Base-by-base conservation (phyloP, 2,888 invertebrate genomes). In the Ischnus inquisitorius region DNA sequence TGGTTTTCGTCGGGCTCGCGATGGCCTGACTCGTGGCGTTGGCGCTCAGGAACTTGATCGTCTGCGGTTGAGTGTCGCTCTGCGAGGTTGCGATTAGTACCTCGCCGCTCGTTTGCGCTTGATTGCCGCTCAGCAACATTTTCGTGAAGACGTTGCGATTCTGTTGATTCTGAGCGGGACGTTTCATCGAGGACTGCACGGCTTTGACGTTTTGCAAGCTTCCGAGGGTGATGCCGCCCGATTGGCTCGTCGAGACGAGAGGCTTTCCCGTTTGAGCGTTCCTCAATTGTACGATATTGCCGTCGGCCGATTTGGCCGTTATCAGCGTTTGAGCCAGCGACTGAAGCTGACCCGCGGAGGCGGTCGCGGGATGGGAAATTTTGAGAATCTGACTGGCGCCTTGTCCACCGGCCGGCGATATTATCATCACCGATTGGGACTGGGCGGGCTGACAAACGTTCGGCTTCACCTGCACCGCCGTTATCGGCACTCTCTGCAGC, bases 1-100 rank as follows among this genome's bases (percentile, higher is more conserved):
- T 95, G 0, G 96, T 95, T 92, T 96, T 96, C 5, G 95, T 93
- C 1, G 94, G 93, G 75, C 92, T 93, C 46, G 93, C 90, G 25
- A 94, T 86, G 48, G 88, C 88, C 62, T 89, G 90, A 84, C 79
- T 90, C 3, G 92, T 86, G 2, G 89, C 79, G 67, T 85, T 90
- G 69, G 90, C 91, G 69, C 91, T 93, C 78, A 93, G 82, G 83
- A 94, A 91, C 86, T 94, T 93, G 14, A 93, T 90, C 10, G 92
- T 90, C 77, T 91, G 92, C 3, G 90, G 88, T 65, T 90, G 92
- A 83, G 82, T 90, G 39, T 92, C 92, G 60, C 87, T 88, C 62
- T 93, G 93, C 0, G 93, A 89, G 16, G 91, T 90, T 12, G 94
- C 90, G 69, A 94, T 89, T n/a, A 94, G 86, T 62, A 94, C 90